A percentile compares a stretch with the other conserved stretches of the same genome.
Conservation (phyloP, 2,797 vertebrate genomes). For the Ciconia nigra region DNA sequence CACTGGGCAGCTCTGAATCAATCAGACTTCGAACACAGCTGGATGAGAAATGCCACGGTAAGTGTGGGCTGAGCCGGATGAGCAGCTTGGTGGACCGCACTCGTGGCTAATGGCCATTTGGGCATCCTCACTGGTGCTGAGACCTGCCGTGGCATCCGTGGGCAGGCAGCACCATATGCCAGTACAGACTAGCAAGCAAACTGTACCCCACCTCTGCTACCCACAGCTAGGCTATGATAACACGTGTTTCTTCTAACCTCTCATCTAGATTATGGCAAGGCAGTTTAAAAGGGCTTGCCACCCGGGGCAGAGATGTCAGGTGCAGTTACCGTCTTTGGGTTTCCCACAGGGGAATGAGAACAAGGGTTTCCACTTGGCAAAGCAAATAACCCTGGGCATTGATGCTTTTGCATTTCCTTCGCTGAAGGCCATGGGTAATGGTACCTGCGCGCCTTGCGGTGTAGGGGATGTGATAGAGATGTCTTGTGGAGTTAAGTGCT, state of each 20-base stretch:
- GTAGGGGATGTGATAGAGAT: neutral
- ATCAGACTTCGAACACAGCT: neutral
- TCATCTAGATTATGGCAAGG: neutral
- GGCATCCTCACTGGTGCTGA: neutral
- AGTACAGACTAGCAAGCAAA: neutral
- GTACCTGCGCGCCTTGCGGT: rapidly evolving
- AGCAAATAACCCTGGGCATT: neutral
- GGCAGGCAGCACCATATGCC: neutral
- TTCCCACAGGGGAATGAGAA: neutral
- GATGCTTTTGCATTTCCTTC: neutral
- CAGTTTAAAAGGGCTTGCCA: neutral
- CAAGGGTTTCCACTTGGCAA: neutral
- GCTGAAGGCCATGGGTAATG: rapidly evolving
- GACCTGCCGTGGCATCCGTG: neutral
- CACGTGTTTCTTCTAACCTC: neutral
- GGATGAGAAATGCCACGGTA: neutral
- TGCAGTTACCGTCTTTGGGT: neutral
- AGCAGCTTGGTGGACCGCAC: neutral
- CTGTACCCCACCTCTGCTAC: neutral
- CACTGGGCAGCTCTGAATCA: neutral
- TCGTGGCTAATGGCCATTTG: neutral
- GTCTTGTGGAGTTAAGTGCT: neutral
- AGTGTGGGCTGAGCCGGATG: neutral
- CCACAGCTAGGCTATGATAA: neutral
- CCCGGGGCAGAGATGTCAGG: neutral